phyloP scores from a whole-genome alignment of 2,797 vertebrate species.

The Nothura maculosa region DNA sequence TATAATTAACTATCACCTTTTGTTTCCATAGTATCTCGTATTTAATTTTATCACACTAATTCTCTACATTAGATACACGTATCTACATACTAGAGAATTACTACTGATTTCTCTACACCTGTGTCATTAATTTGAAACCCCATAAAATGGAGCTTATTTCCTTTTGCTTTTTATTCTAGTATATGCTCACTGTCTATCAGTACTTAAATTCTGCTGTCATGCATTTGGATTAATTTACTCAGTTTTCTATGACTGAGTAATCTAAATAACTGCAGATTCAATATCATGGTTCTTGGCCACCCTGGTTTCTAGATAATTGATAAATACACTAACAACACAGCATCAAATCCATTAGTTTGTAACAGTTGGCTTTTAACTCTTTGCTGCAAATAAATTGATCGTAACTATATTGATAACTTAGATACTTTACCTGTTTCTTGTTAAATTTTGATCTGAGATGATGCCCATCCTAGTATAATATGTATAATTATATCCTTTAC shows the following conservation, averaged over 20 bases:
- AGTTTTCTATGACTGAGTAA: background rate
- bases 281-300: background rate
- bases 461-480: background rate
- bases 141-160: background rate
- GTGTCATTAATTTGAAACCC: background rate
- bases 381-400: background rate
- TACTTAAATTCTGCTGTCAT: background rate
- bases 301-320: background rate
- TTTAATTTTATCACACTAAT: background rate
- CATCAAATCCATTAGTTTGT: background rate
- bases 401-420: background rate
- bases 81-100: too few relatives aligned
- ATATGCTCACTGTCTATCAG: background rate
- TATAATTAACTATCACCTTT: background rate
- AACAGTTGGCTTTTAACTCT: background rate
- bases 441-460: background rate
- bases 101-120: background rate
- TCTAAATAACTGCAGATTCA: background rate
- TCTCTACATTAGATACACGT: too few relatives aligned
- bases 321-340: background rate
- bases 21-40: background rate
- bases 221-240: background rate
- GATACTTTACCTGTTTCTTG: background rate
- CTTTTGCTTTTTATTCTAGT: background rate
- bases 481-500: background rate